phyloP scores from a whole-genome alignment of 2,797 vertebrate genomes.

The Sebastes diaconus region DNA sequence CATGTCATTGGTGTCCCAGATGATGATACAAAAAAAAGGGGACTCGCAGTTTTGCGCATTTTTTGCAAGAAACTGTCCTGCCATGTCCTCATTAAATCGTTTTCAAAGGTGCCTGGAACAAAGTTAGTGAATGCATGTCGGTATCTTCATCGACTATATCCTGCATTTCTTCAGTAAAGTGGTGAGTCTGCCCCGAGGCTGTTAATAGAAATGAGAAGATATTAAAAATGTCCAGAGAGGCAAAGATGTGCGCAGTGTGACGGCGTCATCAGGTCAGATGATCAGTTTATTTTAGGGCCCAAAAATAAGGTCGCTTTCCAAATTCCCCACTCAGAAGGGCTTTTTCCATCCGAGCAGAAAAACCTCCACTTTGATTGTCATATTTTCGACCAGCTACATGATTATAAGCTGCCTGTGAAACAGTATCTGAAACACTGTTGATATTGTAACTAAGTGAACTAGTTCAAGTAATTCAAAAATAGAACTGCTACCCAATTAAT shows the following conservation, averaged over 20 bases:
- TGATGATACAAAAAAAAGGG: background rate
- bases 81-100: background rate
- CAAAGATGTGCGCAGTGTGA: constrained; percentile 56
- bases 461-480: background rate
- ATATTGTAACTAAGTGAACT: background rate
- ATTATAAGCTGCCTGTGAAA: background rate
- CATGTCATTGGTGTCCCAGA: background rate
- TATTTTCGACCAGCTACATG: background rate
- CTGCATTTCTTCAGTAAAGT: background rate
- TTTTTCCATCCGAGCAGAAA: constrained; percentile 21
- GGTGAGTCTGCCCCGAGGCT: background rate
- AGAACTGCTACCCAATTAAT: background rate
- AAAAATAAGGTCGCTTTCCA: constrained; percentile 75
- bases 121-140: background rate
- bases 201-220: constrained; percentile 22
- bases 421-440: background rate
- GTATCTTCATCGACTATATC: background rate
- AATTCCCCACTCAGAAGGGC: constrained; percentile 12
- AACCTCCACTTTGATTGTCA: background rate
- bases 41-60: background rate
- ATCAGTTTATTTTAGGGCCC: constrained; percentile 78
- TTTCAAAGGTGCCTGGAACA: background rate
- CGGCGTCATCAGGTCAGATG: constrained; percentile 74
- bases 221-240: constrained; percentile 41
- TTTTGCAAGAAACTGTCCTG: background rate